These are phyloP conservation scores for Chrysomela aeneicollis DNA, from an alignment of 2,888 invertebrate species.

Conservation along the genomic window DNA sequence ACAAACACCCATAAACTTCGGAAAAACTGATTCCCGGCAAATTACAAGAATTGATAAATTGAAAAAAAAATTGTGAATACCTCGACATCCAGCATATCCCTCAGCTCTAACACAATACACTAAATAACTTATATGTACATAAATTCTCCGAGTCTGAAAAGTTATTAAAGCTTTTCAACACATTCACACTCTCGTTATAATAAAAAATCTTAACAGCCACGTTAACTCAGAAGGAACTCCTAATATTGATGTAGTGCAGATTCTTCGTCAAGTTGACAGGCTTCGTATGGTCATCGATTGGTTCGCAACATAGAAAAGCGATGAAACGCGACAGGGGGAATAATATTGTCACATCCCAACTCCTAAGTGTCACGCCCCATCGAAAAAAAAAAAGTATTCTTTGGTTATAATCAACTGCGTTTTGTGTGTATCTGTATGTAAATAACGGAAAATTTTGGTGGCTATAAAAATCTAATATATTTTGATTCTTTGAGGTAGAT, in stretches of 20 bases:
- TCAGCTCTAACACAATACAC: constrained; percentile 25
- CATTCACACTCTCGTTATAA: constrained; percentile 53
- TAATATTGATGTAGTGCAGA: constrained; percentile 36
- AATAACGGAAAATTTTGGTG: constrained; percentile 58
- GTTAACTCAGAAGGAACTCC: constrained; percentile 54
- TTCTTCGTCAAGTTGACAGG: constrained; percentile 35
- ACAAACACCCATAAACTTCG: no score
- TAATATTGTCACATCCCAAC: neutral
- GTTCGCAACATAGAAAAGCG: neutral
- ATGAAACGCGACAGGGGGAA: neutral
- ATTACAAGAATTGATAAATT: no score
- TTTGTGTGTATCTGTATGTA: constrained; percentile 53
- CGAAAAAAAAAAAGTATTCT: constrained; percentile 23
- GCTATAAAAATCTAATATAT: constrained; percentile 58
- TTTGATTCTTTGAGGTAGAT: constrained; percentile 63
- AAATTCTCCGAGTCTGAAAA: constrained; percentile 26
- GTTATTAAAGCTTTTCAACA: constrained; percentile 48
- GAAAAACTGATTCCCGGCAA: no score
- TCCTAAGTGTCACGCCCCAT: neutral
- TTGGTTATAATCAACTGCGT: constrained; percentile 32
- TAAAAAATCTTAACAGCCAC: constrained; percentile 58
- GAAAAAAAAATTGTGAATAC: no score
- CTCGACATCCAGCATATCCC: neutral
- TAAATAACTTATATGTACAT: constrained; percentile 27
- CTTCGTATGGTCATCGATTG: constrained; percentile 29